A percentile compares a stretch with the other conserved stretches of the same genome.
Conservation (phyloP, 2,888 invertebrate genomes). For the Abrostola tripartita region DNA sequence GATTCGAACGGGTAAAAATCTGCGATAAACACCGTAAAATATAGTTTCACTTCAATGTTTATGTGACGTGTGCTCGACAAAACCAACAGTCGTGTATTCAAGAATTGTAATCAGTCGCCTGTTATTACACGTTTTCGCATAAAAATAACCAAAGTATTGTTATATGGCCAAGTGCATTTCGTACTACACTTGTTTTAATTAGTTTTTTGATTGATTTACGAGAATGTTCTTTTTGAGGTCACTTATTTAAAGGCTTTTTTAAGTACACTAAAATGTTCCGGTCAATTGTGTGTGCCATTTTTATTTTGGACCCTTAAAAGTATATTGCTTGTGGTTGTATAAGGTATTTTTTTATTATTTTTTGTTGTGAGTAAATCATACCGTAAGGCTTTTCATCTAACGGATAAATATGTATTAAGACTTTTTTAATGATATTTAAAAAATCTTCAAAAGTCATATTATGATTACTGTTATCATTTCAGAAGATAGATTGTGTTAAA, state of each 20-base stretch:
- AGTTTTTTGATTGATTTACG: constrained; percentile 72
- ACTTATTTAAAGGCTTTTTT: constrained; percentile 52
- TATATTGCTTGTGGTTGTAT: constrained; percentile 17
- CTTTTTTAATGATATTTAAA: not conserved
- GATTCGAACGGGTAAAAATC: too few relatives aligned
- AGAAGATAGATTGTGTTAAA: too few relatives aligned
- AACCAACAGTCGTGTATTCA: constrained; percentile 47
- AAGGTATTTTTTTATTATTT: constrained; percentile 39
- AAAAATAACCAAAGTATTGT: constrained; percentile 66
- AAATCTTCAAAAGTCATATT: not conserved
- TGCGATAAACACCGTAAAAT: constrained; percentile 8
- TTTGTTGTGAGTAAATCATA: constrained; percentile 23
- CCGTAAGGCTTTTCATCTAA: constrained; percentile 1
- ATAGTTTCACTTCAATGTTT: constrained; percentile 2
- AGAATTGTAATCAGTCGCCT: constrained; percentile 44
- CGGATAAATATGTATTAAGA: not conserved
- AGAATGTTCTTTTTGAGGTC: constrained; percentile 47
- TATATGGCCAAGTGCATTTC: constrained; percentile 51
- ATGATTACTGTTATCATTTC: too few relatives aligned
- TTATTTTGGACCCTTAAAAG: constrained; percentile 22
- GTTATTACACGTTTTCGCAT: constrained; percentile 58
- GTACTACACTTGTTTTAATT: constrained; percentile 62
- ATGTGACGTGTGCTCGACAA: constrained; percentile 25
- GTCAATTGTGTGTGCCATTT: constrained; percentile 43
- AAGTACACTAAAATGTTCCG: constrained; percentile 54